Conservation (phyloP, 35 echinoderm and acorn worm genomes). For the Diadema setosum region DNA sequence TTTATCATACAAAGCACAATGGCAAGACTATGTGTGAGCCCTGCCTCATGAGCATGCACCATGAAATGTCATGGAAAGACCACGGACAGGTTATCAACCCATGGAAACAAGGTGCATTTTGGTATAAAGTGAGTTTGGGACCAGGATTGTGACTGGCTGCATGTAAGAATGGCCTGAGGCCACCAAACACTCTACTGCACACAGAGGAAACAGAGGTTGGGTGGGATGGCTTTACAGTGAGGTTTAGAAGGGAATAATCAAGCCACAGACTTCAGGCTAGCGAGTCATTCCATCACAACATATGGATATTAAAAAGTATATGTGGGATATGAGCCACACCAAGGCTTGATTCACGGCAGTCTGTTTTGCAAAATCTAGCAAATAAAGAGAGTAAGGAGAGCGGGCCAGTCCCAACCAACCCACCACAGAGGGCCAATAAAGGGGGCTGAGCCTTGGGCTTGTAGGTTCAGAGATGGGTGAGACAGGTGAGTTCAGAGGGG, state of each 20-base stretch:
- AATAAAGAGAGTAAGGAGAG: neutral
- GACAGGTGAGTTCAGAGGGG: constrained; percentile 13
- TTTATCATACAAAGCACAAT: too few relatives aligned
- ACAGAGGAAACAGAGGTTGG: too few relatives aligned
- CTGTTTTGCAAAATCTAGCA: neutral
- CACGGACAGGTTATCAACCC: neutral
- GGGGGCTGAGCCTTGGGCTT: constrained; percentile 20
- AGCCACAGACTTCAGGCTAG: neutral
- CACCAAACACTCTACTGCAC: too few relatives aligned
- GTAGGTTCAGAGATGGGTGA: constrained; percentile 5
- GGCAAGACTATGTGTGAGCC: too few relatives aligned
- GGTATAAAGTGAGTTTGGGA: too few relatives aligned
- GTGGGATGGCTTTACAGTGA: too few relatives aligned
- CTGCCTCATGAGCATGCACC: too few relatives aligned
- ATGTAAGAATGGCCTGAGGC: too few relatives aligned
- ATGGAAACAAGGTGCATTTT: too few relatives aligned
- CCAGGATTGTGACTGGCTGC: too few relatives aligned
- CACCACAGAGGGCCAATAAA: constrained; percentile 25
- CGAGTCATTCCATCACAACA: neutral
- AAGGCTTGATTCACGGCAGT: constrained; percentile 8
- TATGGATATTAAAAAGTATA: neutral
- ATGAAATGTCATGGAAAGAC: neutral
- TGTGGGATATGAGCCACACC: neutral
- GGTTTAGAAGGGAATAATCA: neutral
- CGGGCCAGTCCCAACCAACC: constrained; percentile 20